Conservation (phyloP, 2,113 vertebrate genomes). For the Pollimyrus isidori region DNA sequence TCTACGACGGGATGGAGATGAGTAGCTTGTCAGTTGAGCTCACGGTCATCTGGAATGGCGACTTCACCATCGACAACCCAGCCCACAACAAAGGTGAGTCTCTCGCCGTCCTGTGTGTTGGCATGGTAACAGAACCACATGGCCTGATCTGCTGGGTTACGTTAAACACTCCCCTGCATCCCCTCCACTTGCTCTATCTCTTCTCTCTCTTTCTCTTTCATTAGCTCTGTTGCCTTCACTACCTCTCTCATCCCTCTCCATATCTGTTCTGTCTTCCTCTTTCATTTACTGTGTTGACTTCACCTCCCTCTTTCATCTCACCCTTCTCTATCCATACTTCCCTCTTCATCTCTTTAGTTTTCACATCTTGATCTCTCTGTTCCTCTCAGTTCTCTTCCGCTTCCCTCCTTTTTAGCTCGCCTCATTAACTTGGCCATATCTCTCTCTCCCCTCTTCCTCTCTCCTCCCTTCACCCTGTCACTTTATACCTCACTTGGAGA, state of each 20-base stretch:
- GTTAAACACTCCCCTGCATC: background rate
- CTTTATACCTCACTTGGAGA: background rate
- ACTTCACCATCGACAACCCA: constrained; percentile 98
- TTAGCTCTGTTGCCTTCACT: constrained; percentile 38
- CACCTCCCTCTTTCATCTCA: background rate
- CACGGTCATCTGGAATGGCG: constrained; percentile 96
- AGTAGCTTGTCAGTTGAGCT: constrained; percentile 91
- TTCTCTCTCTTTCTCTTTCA: background rate
- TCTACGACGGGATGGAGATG: constrained; percentile 93
- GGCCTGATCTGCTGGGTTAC: constrained; percentile 29
- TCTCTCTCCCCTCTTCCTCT: background rate
- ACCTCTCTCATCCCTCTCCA: constrained; percentile 27
- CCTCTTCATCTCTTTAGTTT: background rate
- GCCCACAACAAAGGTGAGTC: constrained; percentile 89
- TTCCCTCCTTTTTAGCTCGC: background rate
- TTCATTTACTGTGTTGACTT: background rate
- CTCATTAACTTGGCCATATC: constrained; percentile 12
- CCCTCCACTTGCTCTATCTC: background rate
- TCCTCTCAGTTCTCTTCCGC: background rate
- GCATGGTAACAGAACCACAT: constrained; percentile 54
- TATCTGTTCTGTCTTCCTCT: background rate
- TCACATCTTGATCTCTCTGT: constrained; percentile 14
- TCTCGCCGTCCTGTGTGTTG: constrained; percentile 36
- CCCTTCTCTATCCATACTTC: background rate
- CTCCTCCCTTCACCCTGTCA: background rate